Conservation (phyloP, 2,113 vertebrate species). For the Poecilia latipinna region DNA sequence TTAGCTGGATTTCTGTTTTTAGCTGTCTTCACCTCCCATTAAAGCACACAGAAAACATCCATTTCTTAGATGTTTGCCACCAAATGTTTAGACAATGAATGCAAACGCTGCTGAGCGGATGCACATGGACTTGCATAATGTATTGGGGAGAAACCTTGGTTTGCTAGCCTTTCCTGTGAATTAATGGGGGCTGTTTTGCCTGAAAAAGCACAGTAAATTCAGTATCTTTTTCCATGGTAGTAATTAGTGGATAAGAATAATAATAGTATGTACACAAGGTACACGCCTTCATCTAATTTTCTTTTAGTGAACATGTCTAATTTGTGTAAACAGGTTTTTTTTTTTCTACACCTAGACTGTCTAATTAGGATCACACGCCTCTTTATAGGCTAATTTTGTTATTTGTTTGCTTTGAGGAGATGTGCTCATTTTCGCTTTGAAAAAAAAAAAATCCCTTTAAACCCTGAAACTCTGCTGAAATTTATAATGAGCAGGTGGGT, state of each 20-base stretch:
- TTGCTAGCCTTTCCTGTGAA: slow-evolving; percentile 16
- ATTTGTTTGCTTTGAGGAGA: slow-evolving; percentile 53
- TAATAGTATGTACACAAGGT: slow-evolving; percentile 11
- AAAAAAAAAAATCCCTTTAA: slow-evolving; percentile 16
- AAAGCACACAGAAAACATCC: background rate
- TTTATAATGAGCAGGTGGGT: slow-evolving; percentile 6
- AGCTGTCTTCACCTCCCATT: background rate
- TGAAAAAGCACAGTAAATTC: slow-evolving; percentile 22
- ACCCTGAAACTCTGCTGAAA: slow-evolving; percentile 22
- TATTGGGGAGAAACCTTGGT: background rate
- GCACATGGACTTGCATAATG: background rate
- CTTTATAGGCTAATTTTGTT: slow-evolving; percentile 53
- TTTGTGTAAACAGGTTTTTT: slow-evolving; percentile 60
- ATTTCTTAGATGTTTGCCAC: slow-evolving; percentile 15
- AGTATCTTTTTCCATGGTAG: slow-evolving; percentile 29
- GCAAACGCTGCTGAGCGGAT: background rate
- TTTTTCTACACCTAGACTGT: slow-evolving; percentile 60
- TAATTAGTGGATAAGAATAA: slow-evolving; percentile 38
- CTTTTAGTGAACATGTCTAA: slow-evolving; percentile 62
- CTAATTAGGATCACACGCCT: slow-evolving; percentile 66
- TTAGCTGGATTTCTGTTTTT: slow-evolving; percentile 8
- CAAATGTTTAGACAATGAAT: slow-evolving; percentile 8
- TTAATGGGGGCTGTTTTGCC: background rate
- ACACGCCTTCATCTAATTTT: slow-evolving; percentile 49
- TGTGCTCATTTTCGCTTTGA: slow-evolving; percentile 52